phyloP scores from a whole-genome alignment of 2,113 vertebrate genomes.

The Columbina picui region DNA sequence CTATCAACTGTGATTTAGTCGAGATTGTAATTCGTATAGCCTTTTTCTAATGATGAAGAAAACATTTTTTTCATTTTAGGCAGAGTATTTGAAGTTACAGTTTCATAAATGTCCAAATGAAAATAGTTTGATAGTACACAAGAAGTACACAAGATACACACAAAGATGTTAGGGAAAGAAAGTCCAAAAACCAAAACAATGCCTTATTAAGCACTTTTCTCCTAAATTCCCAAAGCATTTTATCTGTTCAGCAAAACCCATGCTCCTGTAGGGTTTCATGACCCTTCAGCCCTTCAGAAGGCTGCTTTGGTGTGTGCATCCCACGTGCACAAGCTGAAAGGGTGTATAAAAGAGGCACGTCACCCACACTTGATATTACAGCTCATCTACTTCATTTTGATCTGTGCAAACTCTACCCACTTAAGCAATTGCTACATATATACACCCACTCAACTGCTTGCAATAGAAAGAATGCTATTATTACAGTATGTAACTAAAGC shows the following conservation, averaged over 20 bases:
- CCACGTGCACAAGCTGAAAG: background rate
- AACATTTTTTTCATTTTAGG: background rate
- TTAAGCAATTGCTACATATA: slow-evolving; percentile 32
- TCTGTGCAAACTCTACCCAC: slow-evolving; percentile 3
- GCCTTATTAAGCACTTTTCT: background rate
- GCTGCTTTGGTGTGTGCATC: background rate
- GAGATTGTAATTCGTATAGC: background rate
- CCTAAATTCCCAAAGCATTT: background rate
- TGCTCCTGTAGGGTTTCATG: background rate
- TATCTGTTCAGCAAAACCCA: background rate
- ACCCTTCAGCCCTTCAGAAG: background rate
- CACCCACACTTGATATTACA: slow-evolving; percentile 10
- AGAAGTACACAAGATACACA: background rate
- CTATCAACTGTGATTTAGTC: background rate
- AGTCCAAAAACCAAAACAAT: background rate
- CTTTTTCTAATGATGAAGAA: background rate
- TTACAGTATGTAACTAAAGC: slow-evolving; percentile 25
- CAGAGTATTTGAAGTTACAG: background rate
- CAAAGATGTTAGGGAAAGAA: background rate
- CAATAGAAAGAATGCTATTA: slow-evolving; percentile 39
- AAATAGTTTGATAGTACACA: background rate
- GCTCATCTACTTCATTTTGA: slow-evolving; percentile 19
- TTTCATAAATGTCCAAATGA: background rate
- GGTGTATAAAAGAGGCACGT: slow-evolving; percentile 1
- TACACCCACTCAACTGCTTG: slow-evolving; percentile 42